These are phyloP conservation scores for Hemitrygon akajei DNA, from an alignment of 2,797 vertebrate genomes.

Conservation along the genomic window DNA sequence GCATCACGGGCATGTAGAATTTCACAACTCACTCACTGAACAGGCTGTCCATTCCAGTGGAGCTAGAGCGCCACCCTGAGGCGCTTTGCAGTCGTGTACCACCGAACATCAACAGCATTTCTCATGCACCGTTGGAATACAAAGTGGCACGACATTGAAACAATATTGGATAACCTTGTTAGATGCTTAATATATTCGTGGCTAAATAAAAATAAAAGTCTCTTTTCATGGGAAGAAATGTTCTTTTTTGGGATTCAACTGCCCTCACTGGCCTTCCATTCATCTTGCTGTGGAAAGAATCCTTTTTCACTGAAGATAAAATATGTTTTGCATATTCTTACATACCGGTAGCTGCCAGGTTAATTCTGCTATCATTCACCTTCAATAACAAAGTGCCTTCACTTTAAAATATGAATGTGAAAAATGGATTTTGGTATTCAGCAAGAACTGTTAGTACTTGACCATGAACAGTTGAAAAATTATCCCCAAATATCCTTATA, in stretches of 20 bases:
- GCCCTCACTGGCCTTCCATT: neutral
- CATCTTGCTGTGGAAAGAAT: neutral
- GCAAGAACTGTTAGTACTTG: neutral
- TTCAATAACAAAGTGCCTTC: neutral
- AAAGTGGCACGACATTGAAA: neutral
- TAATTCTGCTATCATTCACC: neutral
- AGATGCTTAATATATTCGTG: neutral
- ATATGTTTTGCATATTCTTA: neutral
- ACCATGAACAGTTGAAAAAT: neutral
- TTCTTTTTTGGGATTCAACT: no score
- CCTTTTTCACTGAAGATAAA: neutral
- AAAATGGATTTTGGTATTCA: neutral
- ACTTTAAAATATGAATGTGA: neutral
- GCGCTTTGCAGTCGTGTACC: neutral
- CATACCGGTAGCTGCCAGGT: no score
- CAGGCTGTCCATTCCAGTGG: neutral
- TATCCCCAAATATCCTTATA: neutral
- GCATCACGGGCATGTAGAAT: conserved; percentile 5
- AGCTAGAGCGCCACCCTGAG: conserved; percentile 6
- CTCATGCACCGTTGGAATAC: neutral
- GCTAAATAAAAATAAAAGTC: neutral
- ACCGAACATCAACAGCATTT: neutral
- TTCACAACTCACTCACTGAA: neutral
- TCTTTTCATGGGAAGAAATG: no score
- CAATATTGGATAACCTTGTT: neutral